A percentile compares a stretch with the other conserved stretches of the same genome.
phyloP scores from a whole-genome alignment of 2,113 vertebrate species.

The Thamnophis sirtalis region DNA sequence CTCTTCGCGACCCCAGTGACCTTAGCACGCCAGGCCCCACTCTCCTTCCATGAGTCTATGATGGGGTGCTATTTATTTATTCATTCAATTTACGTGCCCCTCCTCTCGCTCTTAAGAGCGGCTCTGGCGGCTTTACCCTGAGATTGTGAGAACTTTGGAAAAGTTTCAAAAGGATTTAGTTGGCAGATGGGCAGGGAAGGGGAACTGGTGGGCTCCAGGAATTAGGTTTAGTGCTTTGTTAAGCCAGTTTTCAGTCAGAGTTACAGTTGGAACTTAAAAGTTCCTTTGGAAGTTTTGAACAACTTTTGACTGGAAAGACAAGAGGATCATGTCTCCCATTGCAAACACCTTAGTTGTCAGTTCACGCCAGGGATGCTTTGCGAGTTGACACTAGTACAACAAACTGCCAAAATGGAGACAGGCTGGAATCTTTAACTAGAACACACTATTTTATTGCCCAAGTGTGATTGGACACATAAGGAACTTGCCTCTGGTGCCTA shows the following conservation, averaged over 20 bases:
- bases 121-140: neutral
- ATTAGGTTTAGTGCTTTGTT: neutral
- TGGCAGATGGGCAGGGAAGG: neutral
- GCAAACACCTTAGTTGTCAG: neutral
- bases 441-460: neutral
- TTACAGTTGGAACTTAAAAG: neutral
- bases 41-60: neutral
- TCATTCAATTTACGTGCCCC: neutral
- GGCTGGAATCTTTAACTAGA: neutral
- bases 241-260: neutral
- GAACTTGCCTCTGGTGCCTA: neutral
- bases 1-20: neutral
- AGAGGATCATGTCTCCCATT: no score
- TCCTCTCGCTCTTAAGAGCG: neutral
- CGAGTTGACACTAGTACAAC: neutral
- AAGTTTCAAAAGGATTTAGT: neutral
- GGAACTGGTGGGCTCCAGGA: no score
- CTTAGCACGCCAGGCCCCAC: neutral
- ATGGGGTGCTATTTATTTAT: neutral
- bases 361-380: no score
- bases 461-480: neutral
- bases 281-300: neutral
- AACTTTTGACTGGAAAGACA: neutral
- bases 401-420: neutral
- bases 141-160: neutral